Evolutionary conservation across 1,140 invertebrate species (phyloP), one percentile per base, ranked within the genome.

Genomic region (Charaxes varanes): DNA sequence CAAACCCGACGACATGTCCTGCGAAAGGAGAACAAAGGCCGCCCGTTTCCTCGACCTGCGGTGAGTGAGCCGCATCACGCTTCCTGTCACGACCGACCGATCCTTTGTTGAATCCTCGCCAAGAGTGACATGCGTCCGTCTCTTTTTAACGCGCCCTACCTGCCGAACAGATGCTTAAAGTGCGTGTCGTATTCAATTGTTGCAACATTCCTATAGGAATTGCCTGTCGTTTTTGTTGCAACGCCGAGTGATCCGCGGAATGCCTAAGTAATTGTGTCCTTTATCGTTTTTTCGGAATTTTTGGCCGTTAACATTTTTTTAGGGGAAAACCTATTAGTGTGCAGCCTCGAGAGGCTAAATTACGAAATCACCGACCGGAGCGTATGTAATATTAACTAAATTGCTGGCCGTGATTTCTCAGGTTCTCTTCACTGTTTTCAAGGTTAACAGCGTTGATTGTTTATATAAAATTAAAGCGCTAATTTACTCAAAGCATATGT

Each of bases 31-130:
- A 78, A 77, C 70, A 53, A 80, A 71, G 55, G 62, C 69, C 56
- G 73, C 66, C 56, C 78, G 78, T 50, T 78, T 72, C 66, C 76
- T 80, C 64, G 78, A 80, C 56, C 70, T 82, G 62, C 78, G 78
- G 78, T 82, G 73, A 82, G 78, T 82, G 64, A 57, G 57, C 54
- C 54, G 56, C 60, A 53, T 60, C 53, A 63, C 41, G 70, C 56
- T 70, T 69, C 66, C 69, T 70, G 60, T 61, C 62, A 57, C 51
- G 41, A 57, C 41, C 52, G 41, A 56, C 41, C 53, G 57, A 66
- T 79, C 71, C 76, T 80, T 78, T 82, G 70, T 78, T 72, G 66
- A 65, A 67, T 70, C 68, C 70, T 69, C 56, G 57, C 53, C 50
- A 22, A 46, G 52, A 61, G 51, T 71, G 65, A 74, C 62, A 58